Evolutionary conservation across 2,888 invertebrate species (phyloP).

Genomic region (Brassicogethes aeneus): DNA sequence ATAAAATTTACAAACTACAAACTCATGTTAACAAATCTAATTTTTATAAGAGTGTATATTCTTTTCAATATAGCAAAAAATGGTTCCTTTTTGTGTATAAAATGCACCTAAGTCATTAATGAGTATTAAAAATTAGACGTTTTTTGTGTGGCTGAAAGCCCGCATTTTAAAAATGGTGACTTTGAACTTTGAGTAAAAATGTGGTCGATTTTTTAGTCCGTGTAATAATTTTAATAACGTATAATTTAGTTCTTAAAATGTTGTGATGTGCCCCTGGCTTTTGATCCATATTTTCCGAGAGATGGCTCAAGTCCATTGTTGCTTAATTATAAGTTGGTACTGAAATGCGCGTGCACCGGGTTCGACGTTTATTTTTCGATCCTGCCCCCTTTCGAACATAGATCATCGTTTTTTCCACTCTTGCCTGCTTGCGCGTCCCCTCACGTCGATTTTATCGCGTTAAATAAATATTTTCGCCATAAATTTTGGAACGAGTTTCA

Average conservation of each 20-base stretch:
- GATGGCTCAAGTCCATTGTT: slow-evolving; percentile 29
- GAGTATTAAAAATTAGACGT: background rate
- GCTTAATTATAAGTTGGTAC: slow-evolving; percentile 31
- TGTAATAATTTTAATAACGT: slow-evolving; percentile 34
- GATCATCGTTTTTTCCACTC: background rate
- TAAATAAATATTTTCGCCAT: slow-evolving; percentile 1
- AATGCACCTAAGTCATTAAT: no score
- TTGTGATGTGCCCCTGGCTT: slow-evolving; percentile 32
- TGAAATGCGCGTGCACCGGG: slow-evolving; percentile 10
- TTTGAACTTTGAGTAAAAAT: slow-evolving; percentile 4
- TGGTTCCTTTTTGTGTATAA: background rate
- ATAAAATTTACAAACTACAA: no score
- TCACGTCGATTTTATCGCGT: background rate
- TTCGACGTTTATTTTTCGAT: no score
- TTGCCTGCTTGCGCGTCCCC: background rate
- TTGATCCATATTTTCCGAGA: slow-evolving; percentile 30
- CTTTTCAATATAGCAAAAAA: background rate
- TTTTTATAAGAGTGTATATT: no score
- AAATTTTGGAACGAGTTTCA: no score
- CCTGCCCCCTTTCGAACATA: background rate
- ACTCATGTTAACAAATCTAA: no score
- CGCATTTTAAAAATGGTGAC: slow-evolving; percentile 1
- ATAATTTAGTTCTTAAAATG: slow-evolving; percentile 36
- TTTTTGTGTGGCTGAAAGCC: background rate
- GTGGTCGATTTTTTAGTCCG: slow-evolving; percentile 26